These are phyloP conservation scores for Neolamprologus cancellatus DNA, from an alignment of 2,113 vertebrate genomes.

Conservation along the genomic window DNA sequence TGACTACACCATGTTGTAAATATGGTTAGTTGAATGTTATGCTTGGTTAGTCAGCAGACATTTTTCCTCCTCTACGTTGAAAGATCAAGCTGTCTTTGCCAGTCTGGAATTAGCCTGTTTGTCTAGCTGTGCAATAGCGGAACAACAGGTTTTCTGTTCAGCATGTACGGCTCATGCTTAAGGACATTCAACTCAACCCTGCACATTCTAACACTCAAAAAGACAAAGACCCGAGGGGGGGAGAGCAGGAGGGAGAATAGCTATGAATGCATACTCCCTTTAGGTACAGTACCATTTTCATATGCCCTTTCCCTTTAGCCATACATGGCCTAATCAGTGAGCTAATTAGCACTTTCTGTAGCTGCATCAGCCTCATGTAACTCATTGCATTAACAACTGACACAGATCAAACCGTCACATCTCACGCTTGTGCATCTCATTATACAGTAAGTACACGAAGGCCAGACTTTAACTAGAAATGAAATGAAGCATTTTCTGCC, in stretches of 20 bases:
- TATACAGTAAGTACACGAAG: slow-evolving; percentile 37
- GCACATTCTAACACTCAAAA: neutral
- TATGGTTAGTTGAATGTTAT: neutral
- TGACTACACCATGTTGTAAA: neutral
- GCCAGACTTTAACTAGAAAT: neutral
- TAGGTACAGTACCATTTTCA: slow-evolving; percentile 14
- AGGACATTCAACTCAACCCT: neutral
- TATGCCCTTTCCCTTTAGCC: slow-evolving; percentile 36
- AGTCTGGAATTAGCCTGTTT: neutral
- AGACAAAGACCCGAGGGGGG: neutral
- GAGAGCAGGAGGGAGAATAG: neutral
- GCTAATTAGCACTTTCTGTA: slow-evolving; percentile 58
- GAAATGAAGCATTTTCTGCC: slow-evolving; percentile 4
- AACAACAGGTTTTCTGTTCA: neutral
- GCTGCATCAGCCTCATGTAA: slow-evolving; percentile 38
- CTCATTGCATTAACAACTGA: slow-evolving; percentile 64
- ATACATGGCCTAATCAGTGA: slow-evolving; percentile 53
- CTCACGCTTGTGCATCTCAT: slow-evolving; percentile 42
- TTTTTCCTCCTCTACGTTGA: neutral
- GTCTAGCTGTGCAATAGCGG: neutral
- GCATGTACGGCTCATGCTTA: slow-evolving; percentile 1
- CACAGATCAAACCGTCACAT: slow-evolving; percentile 55
- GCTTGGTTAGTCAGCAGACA: neutral
- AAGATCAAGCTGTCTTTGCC: neutral
- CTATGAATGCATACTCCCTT: slow-evolving; percentile 12